These are phyloP conservation scores for Oryzias curvinotus DNA, from an alignment of 2,113 vertebrate genomes.

Conservation along the genomic window DNA sequence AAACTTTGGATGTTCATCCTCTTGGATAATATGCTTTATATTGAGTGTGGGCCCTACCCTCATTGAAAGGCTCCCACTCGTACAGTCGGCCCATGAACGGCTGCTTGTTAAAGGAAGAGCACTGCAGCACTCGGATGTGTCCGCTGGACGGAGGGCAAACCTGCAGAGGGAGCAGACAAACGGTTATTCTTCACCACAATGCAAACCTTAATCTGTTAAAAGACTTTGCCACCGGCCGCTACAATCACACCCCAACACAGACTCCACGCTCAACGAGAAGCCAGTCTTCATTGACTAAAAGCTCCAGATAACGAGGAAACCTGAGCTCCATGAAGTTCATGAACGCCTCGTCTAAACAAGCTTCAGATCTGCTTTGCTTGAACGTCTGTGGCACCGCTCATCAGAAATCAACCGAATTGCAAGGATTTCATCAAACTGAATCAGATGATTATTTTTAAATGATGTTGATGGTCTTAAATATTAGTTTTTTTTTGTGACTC, in stretches of 20 bases:
- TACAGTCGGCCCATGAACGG: constrained; percentile 96
- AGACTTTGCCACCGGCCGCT: neutral
- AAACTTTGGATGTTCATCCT: too few relatives aligned
- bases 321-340: constrained; percentile 18
- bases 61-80: constrained; percentile 94
- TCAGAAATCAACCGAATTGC: constrained; percentile 3
- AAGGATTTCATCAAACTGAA: too few relatives aligned
- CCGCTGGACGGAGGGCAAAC: constrained; percentile 85
- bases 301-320: too few relatives aligned
- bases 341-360: too few relatives aligned
- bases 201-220: neutral
- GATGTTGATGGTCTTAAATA: too few relatives aligned
- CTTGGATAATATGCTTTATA: too few relatives aligned
- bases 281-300: too few relatives aligned
- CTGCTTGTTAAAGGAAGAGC: constrained; percentile 91
- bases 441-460: too few relatives aligned
- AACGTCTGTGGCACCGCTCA: constrained; percentile 31
- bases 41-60: constrained; percentile 79
- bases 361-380: constrained; percentile 29
- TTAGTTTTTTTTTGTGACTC: too few relatives aligned
- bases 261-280: too few relatives aligned
- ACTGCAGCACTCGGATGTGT: constrained; percentile 88
- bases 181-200: constrained; percentile 21
- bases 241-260: too few relatives aligned
- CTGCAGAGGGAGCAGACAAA: constrained; percentile 69